Conservation (phyloP, 1,140 invertebrate species). For the Drosophila chauvacae region DNA sequence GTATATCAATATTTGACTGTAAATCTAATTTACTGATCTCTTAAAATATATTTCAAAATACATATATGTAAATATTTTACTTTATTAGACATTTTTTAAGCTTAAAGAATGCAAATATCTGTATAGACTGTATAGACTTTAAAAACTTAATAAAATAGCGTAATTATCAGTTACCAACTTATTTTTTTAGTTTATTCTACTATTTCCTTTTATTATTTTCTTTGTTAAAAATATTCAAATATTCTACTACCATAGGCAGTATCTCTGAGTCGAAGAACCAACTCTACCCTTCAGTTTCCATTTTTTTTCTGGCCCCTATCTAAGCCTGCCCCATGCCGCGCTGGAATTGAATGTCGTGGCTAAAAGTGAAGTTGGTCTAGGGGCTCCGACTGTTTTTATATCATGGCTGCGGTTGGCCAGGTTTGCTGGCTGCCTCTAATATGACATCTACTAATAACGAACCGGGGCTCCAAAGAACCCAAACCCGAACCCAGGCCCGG, state of each 20-base stretch:
- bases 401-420: slow-evolving; percentile 32
- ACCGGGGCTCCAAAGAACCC: slow-evolving; percentile 17
- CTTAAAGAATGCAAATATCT: too few species aligned
- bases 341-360: slow-evolving; percentile 75
- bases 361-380: slow-evolving; percentile 65
- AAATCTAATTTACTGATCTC: too few species aligned
- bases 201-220: too few species aligned
- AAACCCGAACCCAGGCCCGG: not conserved
- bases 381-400: slow-evolving; percentile 35
- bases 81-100: too few species aligned
- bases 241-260: not conserved
- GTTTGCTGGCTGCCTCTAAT: slow-evolving; percentile 56
- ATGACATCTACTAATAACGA: slow-evolving; percentile 80
- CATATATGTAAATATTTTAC: too few species aligned
- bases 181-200: too few species aligned
- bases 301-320: slow-evolving; percentile 26
- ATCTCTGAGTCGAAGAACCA: not conserved
- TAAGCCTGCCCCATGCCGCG: slow-evolving; percentile 59
- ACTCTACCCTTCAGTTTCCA: not conserved
- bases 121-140: too few species aligned
- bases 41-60: too few species aligned
- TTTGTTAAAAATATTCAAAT: too few species aligned
- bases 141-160: too few species aligned
- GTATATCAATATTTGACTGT: too few species aligned
- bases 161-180: too few species aligned